Evolutionary conservation across 1,140 invertebrate genomes (phyloP), one percentile per base, ranked within the genome.

Genomic region (Diabrotica undecimpunctata): DNA sequence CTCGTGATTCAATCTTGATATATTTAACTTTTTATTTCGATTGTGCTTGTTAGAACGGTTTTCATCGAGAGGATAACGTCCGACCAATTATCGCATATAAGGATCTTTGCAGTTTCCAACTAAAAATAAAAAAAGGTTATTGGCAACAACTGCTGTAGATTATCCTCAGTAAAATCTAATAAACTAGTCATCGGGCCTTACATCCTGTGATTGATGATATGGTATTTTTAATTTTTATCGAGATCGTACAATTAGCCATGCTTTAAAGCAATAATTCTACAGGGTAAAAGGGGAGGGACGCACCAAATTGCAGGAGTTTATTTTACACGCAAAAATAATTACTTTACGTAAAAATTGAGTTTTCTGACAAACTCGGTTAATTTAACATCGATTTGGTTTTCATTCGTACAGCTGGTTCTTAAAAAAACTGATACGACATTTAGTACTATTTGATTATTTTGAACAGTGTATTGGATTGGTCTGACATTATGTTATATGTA

Each of bases 171-270:
- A 57, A 57, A 57, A 57, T 57, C 55, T 57, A 57, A 57, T 57
- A 57, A 37, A 38, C n/a, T n/a, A 57, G 36, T 41, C 36, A 57
- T 57, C 36, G 55, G 55, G 37, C 55, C 25, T 57, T 57, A 57
- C 55, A 57, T 57, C 55, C 55, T 57, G 55, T 38, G 55, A 57
- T 57, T 57, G 55, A 57, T 57, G 55, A 57, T 57, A 57, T 38
- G 55, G 55, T 36, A 57, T 3, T 57, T 57, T 57, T 37, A 57
- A 57, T 57, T 57, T 38, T 57, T n/a, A 57, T 57, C 25, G 55
- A 35, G 55, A 57, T 57, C 36, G 35, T 11, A 57, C 35, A 57
- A 57, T 57, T 57, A 57, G 55, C 55, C 55, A 57, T 57, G 55
- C 55, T 37, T 54, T n/a, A 4, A 25, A 12, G 14, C 8, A 13